These are phyloP conservation scores for Mongoloraphidia duomilia DNA, from an alignment of 2,888 invertebrate genomes.

Conservation along the genomic window DNA sequence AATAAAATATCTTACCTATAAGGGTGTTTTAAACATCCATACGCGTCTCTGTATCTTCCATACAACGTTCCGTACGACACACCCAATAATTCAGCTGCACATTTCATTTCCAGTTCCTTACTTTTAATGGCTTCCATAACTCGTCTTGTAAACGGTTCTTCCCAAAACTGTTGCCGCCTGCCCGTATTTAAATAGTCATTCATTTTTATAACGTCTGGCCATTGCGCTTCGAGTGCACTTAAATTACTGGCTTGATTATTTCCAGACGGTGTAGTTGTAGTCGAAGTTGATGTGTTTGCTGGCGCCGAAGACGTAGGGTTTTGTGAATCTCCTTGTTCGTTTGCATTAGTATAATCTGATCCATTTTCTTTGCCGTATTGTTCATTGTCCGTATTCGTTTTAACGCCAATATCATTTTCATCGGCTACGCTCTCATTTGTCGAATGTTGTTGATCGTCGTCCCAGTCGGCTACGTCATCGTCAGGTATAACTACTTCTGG, in stretches of 20 bases:
- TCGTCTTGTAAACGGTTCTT: slow-evolving; percentile 75
- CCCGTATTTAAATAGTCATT: slow-evolving; percentile 77
- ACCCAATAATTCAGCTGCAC: slow-evolving; percentile 76
- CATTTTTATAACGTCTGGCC: slow-evolving; percentile 66
- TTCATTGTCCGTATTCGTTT: slow-evolving; percentile 1
- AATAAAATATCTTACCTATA: slow-evolving; percentile 45
- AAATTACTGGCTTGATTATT: slow-evolving; percentile 20
- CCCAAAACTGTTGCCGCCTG: slow-evolving; percentile 82
- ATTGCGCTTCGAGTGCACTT: slow-evolving; percentile 28
- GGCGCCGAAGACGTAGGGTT: slow-evolving; percentile 5
- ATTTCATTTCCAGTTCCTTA: slow-evolving; percentile 87
- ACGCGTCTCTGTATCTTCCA: slow-evolving; percentile 77
- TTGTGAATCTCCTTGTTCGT: not conserved
- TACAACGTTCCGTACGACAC: slow-evolving; percentile 85
- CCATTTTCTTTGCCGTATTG: not conserved
- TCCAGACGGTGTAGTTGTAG: slow-evolving; percentile 1
- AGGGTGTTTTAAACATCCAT: slow-evolving; percentile 76
- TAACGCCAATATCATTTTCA: too few relatives aligned
- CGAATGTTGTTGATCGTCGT: slow-evolving; percentile 2
- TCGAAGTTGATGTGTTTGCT: slow-evolving; percentile 1
- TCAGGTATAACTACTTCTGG: slow-evolving; percentile 3
- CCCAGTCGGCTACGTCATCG: slow-evolving; percentile 4
- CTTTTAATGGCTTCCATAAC: slow-evolving; percentile 82
- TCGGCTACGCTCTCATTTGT: not conserved
- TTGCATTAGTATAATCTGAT: too few relatives aligned